Evolutionary conservation across 2,888 invertebrate species (phyloP).

Genomic region (Eupithecia vulgata): DNA sequence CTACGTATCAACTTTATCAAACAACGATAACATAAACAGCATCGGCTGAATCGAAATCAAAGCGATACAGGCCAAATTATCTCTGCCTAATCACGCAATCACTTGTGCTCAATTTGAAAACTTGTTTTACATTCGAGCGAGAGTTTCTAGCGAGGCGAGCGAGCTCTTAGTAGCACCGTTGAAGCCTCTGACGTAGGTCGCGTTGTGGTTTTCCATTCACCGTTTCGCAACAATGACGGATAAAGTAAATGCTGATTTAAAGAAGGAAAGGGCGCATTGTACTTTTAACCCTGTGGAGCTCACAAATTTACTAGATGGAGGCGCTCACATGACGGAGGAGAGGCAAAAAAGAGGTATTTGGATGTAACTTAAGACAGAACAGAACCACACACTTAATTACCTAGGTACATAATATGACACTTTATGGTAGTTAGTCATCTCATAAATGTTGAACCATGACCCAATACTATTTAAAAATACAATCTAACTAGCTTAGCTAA

Average conservation of each 20-base stretch:
- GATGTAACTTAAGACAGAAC: background rate
- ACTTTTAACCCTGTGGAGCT: conserved; percentile 90
- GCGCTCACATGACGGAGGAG: conserved; percentile 88
- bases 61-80: conserved; percentile 10
- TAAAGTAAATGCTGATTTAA: conserved; percentile 87
- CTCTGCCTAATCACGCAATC: conserved; percentile 11
- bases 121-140: conserved; percentile 28
- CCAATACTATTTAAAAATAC: background rate
- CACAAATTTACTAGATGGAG: conserved; percentile 91
- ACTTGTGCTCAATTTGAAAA: conserved; percentile 30
- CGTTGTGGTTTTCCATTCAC: conserved; percentile 14
- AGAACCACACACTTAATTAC: background rate
- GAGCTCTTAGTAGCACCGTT: conserved; percentile 16
- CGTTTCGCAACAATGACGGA: conserved; percentile 53
- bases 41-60: conserved; percentile 5
- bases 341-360: conserved; percentile 81
- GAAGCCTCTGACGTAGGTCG: conserved; percentile 29
- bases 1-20: background rate
- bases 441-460: background rate
- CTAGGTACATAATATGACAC: background rate
- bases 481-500: background rate
- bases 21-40: background rate
- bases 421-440: background rate
- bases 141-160: background rate
- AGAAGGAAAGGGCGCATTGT: conserved; percentile 89